A percentile compares a stretch with the other conserved stretches of the same genome.
phyloP scores from a whole-genome alignment of 64 coral and sea anemone genomes.

The Pachyseris speciosa region DNA sequence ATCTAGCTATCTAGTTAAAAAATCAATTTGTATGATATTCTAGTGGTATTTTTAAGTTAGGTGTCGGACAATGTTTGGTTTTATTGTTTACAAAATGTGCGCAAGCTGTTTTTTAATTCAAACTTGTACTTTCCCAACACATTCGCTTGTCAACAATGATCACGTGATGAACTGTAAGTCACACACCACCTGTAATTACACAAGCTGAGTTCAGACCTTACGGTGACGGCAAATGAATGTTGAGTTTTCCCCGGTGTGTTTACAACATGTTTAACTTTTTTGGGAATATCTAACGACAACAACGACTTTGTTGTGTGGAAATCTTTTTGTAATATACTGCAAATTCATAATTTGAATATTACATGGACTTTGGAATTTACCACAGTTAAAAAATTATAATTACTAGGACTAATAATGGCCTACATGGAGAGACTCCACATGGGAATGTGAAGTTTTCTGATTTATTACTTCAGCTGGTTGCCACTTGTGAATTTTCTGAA shows the following conservation, averaged over 20 bases:
- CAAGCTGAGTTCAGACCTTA: not conserved
- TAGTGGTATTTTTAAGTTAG: not conserved
- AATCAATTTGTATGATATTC: too few species aligned
- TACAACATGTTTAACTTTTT: not conserved
- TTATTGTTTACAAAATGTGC: conserved; percentile 15
- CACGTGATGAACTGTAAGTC: conserved; percentile 7
- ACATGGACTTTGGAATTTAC: not conserved
- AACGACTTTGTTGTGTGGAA: not conserved
- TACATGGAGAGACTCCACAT: not conserved
- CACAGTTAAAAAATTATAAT: not conserved
- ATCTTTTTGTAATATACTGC: not conserved
- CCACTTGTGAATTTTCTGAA: too few species aligned
- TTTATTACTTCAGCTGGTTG: too few species aligned
- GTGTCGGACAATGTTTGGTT: not conserved
- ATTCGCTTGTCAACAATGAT: conserved; percentile 17
- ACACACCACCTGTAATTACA: not conserved
- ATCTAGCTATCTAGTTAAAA: too few species aligned
- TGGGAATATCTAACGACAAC: not conserved
- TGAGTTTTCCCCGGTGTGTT: not conserved
- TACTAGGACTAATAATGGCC: not conserved
- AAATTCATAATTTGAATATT: not conserved
- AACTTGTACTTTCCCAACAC: not conserved
- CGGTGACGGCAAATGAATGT: too few species aligned
- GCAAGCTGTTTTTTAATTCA: conserved; percentile 2
- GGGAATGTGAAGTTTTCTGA: not conserved